Percentiles rank a stretch among this genome's conserved stretches.
Conservation (phyloP, 2,888 invertebrate genomes). For the Rhagophthalmus giganteus region DNA sequence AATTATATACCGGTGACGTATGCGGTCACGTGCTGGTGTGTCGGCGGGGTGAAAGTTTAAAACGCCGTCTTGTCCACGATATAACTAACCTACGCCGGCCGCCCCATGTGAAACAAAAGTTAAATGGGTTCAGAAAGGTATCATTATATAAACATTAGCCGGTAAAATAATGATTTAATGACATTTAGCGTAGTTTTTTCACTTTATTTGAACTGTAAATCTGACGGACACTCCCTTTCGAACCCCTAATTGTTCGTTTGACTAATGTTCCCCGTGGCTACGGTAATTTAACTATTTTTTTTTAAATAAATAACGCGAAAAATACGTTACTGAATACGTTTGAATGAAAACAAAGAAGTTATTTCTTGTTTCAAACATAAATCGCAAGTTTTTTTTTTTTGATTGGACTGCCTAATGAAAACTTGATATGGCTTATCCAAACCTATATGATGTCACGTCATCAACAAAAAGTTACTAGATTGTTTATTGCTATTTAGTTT, state of each 20-base stretch:
- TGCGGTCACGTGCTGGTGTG: constrained; percentile 43
- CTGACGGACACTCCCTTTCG: constrained; percentile 26
- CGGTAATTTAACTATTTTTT: constrained; percentile 12
- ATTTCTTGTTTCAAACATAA: no score
- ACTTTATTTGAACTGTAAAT: constrained; percentile 29
- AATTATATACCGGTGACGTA: constrained; percentile 39
- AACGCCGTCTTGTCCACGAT: neutral
- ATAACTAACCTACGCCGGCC: constrained; percentile 10
- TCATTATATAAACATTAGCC: constrained; percentile 53
- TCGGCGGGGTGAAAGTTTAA: constrained; percentile 15
- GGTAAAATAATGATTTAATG: constrained; percentile 41
- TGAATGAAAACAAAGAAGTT: neutral
- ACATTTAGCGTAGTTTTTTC: constrained; percentile 31
- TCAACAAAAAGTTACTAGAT: no score
- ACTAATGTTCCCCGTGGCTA: constrained; percentile 14
- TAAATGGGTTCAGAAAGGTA: constrained; percentile 44
- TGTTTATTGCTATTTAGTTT: no score
- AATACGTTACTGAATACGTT: no score
- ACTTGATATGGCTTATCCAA: no score
- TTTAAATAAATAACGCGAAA: neutral
- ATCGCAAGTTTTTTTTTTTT: no score
- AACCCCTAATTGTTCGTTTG: constrained; percentile 24
- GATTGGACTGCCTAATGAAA: no score
- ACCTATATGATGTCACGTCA: no score
- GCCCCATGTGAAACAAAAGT: constrained; percentile 48